phyloP scores from a whole-genome alignment of 2,888 invertebrate genomes.

The Archips xylosteana region DNA sequence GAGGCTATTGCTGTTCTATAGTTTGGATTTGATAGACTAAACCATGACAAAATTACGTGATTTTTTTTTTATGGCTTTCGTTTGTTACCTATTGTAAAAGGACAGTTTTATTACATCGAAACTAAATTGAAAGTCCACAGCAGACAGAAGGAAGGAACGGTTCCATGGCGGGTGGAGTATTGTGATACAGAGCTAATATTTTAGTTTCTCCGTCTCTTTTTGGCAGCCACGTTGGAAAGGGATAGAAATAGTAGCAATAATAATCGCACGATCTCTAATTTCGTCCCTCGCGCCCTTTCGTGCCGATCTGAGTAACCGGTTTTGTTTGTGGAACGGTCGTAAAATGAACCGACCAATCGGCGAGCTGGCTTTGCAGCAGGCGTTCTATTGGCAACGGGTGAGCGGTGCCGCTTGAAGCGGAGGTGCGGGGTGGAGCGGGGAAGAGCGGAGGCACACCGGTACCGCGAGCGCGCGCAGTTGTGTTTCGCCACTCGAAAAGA shows the following conservation, averaged over 20 bases:
- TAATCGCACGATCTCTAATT: slow-evolving; percentile 71
- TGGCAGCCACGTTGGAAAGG: slow-evolving; percentile 53
- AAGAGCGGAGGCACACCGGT: slow-evolving; percentile 70
- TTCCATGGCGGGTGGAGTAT: slow-evolving; percentile 41
- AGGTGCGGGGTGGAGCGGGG: slow-evolving; percentile 64
- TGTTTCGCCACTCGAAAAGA: slow-evolving; percentile 81
- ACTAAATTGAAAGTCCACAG: not conserved
- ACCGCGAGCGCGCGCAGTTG: slow-evolving; percentile 64
- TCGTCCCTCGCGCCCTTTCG: slow-evolving; percentile 81
- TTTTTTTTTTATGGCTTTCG: too few relatives aligned
- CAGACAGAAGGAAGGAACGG: slow-evolving; percentile 26
- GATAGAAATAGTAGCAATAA: slow-evolving; percentile 66
- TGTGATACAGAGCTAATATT: slow-evolving; percentile 47
- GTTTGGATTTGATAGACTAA: not conserved
- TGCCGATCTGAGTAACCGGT: slow-evolving; percentile 80
- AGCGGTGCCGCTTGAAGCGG: slow-evolving; percentile 55
- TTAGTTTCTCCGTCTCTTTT: slow-evolving; percentile 53
- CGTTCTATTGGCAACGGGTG: slow-evolving; percentile 78
- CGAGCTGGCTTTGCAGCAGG: slow-evolving; percentile 61
- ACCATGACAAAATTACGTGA: too few relatives aligned
- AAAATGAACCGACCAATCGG: slow-evolving; percentile 72
- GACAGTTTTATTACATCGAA: slow-evolving; percentile 1
- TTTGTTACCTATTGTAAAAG: not conserved
- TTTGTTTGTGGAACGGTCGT: slow-evolving; percentile 81
- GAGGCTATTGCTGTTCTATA: not conserved